Base-by-base conservation (phyloP, 37 sponge, comb jelly and placozoan species). In the Diacarnus erythraeanus region DNA sequence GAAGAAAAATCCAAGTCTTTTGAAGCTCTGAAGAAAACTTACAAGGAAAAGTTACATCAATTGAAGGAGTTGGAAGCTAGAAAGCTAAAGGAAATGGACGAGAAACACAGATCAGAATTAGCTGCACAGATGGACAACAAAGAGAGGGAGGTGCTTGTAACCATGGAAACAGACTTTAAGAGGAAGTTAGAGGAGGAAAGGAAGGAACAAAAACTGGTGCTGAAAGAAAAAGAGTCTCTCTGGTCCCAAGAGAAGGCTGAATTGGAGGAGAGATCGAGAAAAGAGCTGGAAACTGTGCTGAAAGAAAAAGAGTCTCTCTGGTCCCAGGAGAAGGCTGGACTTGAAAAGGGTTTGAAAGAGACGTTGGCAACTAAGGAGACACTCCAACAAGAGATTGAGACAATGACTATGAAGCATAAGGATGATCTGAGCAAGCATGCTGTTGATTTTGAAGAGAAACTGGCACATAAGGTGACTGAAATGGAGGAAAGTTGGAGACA, bases 41-140 rank as follows among this genome's bases (percentile, higher is more conserved):
- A 84, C 78, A 51, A 83, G 36, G 76, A 85, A 34, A 74, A 80
- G 61, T 23, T 90, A 3, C 54, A 60, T 10, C 63, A 75, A 38
- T n/a, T 90, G 57, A 81, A 76, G 73, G 35, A 71, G 27, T 25
- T 42, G 33, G 66, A 77, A 23, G 66, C 71, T 42, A 34, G 38
- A 30, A 70, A 84, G 27, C 37, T 78, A 39, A 41, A 63, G 26
- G 20, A 38, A 29, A 25, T 88, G 57, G 61, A 83, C 41, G 84
- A 77, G 21, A 56, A 74, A 23, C 84, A 83, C 0, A 75, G 9
- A 36, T 30, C 79, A 0, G 80, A 76, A 30, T 33, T 81, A 21
- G 64, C 72, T 12, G 41, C 76, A 23, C 63, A 69, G 40, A 43
- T 68, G 37, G 70, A 80, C 40, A 36, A 38, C 1, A 64, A 66